These are phyloP conservation scores for Myathropa florea DNA, from an alignment of 2,888 invertebrate genomes.

Conservation along the genomic window DNA sequence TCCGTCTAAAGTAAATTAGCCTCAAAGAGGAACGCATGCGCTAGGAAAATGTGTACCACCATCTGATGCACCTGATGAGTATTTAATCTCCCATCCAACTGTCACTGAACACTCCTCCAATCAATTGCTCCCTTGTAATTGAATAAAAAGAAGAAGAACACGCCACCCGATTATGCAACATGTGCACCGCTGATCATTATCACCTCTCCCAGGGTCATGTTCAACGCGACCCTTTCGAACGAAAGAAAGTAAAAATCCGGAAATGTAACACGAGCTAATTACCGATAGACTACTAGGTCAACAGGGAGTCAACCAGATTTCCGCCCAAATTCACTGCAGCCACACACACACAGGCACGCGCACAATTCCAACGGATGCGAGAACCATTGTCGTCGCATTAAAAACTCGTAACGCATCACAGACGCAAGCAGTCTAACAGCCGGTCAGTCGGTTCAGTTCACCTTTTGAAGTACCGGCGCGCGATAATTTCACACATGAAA, in stretches of 20 bases:
- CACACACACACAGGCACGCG: not conserved
- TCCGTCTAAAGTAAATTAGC: no score
- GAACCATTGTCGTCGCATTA: slow-evolving; percentile 61
- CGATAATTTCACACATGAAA: slow-evolving; percentile 71
- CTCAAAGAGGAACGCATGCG: no score
- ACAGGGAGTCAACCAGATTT: slow-evolving; percentile 47
- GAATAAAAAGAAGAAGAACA: not conserved
- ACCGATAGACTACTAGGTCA: slow-evolving; percentile 49
- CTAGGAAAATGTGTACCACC: not conserved
- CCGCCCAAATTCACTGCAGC: slow-evolving; percentile 21
- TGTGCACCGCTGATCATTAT: not conserved
- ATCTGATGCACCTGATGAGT: not conserved
- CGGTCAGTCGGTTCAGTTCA: not conserved
- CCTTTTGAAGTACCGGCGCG: slow-evolving; percentile 63
- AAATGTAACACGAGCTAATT: slow-evolving; percentile 55
- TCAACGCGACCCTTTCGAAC: slow-evolving; percentile 14
- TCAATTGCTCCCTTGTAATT: not conserved
- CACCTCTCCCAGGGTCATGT: slow-evolving; percentile 12
- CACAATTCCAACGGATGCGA: slow-evolving; percentile 59
- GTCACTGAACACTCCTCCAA: not conserved
- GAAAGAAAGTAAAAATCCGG: slow-evolving; percentile 66
- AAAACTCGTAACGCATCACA: slow-evolving; percentile 70
- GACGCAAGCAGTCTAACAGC: slow-evolving; percentile 26
- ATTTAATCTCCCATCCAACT: not conserved
- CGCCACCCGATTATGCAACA: not conserved